A percentile compares a stretch with the other conserved stretches of the same genome.
phyloP scores from a whole-genome alignment of 2,888 invertebrate species.

The Dorcus parallelipipedus region DNA sequence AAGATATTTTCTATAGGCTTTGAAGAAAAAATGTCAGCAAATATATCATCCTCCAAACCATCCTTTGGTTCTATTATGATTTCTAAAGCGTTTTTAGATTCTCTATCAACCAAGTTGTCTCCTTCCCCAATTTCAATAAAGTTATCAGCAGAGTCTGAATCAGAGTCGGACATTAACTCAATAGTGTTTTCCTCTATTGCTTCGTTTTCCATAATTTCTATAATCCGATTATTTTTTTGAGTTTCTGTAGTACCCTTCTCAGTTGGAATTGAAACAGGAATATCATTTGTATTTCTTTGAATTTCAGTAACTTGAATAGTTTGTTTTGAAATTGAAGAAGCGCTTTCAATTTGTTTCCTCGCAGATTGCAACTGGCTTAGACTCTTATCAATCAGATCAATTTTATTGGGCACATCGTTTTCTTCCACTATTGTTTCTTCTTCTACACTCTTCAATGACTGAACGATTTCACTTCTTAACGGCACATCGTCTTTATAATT shows the following conservation, averaged over 20 bases:
- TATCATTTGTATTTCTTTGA: slow-evolving; percentile 3
- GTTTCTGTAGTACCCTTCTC: neutral
- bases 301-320: no score
- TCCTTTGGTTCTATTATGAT: slow-evolving; percentile 45
- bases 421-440: neutral
- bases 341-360: no score
- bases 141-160: slow-evolving; percentile 40
- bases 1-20: neutral
- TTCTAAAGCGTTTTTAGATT: slow-evolving; percentile 33
- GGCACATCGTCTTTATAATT: no score
- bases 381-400: neutral
- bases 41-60: slow-evolving; percentile 42
- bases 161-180: slow-evolving; percentile 33
- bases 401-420: no score
- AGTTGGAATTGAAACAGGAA: slow-evolving; percentile 19
- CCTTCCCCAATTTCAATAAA: slow-evolving; percentile 45
- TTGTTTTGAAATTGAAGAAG: no score
- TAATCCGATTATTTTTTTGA: neutral
- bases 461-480: no score
- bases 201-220: neutral
- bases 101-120: slow-evolving; percentile 1
- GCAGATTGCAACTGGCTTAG: no score
- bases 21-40: slow-evolving; percentile 31
- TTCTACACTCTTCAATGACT: neutral
- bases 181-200: neutral